Evolutionary conservation across 2,797 vertebrate genomes (phyloP).

Genomic region (Oreonectes daqikongensis): DNA sequence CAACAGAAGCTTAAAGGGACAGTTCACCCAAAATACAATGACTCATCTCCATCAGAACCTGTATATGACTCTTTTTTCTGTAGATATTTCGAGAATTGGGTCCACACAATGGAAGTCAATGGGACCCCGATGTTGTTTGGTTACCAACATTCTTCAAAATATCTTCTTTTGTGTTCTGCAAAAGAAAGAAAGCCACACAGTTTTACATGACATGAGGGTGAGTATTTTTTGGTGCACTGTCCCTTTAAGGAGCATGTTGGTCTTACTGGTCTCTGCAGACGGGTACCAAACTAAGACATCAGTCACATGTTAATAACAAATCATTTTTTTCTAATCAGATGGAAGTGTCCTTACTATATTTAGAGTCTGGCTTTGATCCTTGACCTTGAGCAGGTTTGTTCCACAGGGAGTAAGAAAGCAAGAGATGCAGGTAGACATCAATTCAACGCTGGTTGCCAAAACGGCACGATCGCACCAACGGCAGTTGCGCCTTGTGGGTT

Average conservation of each 20-base stretch:
- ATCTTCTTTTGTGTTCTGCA: no score
- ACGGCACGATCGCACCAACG: conserved; percentile 9
- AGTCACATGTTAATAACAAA: neutral
- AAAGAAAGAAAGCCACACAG: no score
- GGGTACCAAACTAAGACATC: neutral
- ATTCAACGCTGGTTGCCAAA: conserved; percentile 24
- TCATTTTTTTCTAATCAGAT: conserved; percentile 40
- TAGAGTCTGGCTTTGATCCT: conserved; percentile 27
- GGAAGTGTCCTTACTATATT: conserved; percentile 42
- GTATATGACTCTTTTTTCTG: no score
- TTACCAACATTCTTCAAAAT: no score
- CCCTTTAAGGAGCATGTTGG: neutral
- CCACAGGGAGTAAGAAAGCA: neutral
- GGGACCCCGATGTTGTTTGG: no score
- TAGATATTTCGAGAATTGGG: no score
- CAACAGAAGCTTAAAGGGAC: neutral
- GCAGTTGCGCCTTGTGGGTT: neutral
- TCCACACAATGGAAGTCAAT: no score
- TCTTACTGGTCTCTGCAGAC: neutral
- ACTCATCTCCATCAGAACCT: no score
- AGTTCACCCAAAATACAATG: no score
- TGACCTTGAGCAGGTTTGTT: conserved; percentile 53
- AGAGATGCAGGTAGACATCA: conserved; percentile 27
- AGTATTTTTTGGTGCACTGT: neutral
- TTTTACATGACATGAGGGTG: no score